phyloP scores from a whole-genome alignment of 2,113 vertebrate species.

The Prunella fulvescens region DNA sequence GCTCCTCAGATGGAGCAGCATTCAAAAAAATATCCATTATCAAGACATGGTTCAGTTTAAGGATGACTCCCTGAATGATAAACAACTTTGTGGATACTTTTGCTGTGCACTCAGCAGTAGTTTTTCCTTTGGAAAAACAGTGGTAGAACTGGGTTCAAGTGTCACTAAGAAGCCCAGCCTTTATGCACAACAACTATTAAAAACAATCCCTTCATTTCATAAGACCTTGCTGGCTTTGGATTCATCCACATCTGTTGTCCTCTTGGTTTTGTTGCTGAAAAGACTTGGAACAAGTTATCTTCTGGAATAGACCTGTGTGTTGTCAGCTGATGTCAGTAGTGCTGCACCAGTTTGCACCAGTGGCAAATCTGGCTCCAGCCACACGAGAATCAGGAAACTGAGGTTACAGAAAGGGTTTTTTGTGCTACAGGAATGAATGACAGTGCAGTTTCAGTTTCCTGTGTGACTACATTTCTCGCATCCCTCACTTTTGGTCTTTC shows the following conservation, averaged over 20 bases:
- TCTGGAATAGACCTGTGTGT: neutral
- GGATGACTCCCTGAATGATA: neutral
- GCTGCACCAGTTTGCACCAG: neutral
- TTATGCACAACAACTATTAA: neutral
- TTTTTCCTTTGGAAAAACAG: neutral
- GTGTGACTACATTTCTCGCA: neutral
- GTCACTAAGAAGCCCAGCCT: neutral
- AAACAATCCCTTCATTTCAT: conserved; percentile 9
- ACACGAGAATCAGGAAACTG: conserved; percentile 50
- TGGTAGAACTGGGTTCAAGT: neutral
- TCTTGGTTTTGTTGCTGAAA: neutral
- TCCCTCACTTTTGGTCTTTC: conserved; percentile 39
- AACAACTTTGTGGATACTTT: neutral
- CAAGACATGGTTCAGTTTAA: neutral
- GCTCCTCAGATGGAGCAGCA: neutral
- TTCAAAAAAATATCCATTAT: neutral
- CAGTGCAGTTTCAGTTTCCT: conserved; percentile 49
- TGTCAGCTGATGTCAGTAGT: neutral
- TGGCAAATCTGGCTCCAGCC: conserved; percentile 32
- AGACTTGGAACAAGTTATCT: neutral
- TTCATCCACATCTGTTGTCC: neutral
- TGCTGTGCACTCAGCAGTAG: neutral
- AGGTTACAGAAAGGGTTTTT: conserved; percentile 52
- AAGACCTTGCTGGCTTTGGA: neutral
- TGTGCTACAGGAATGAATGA: conserved; percentile 58